Evolutionary conservation across 1,140 invertebrate genomes (phyloP), one percentile per base, ranked within the genome.

Genomic region (Drosophila nigromelanica): DNA sequence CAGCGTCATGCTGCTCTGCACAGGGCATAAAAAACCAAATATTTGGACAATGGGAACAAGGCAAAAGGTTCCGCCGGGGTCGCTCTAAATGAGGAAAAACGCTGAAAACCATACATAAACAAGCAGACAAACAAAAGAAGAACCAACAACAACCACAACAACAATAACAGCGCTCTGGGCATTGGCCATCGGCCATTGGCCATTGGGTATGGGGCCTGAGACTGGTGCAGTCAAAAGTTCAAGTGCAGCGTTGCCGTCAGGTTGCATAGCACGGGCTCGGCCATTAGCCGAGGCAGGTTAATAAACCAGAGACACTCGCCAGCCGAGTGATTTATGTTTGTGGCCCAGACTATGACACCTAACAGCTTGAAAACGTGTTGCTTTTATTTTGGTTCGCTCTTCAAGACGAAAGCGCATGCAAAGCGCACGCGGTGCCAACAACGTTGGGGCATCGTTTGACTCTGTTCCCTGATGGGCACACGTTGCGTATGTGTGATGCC

Each of bases 41-140:
- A 87, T 86, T 86, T 89, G 82, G 82, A 87, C 82, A 86, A 86
- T 86, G 78, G 48, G 66, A 76, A 78, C 69, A 83, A 69, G 71
- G 56, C 79, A 82, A 78, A 78, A 68, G 55, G 64, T 73, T 69
- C 64, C 63, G 61, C 67, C 47, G 43, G 55, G 63, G 52, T 64
- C 66, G 64, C 66, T 74, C 51, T 66, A 59, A 71, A 51, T 62
- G 43, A 48, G 66, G 79, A 80, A 82, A 82, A 82, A 73, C 69
- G 60, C 66, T 76, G 62, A 68, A 78, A 71, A 62, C 58, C 62
- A 60, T 43, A 62, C 73, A 74, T 67, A 75, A 78, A 82, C 63
- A 82, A 80, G 76, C 62, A 69, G 62, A 71, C 45, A 73, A 66
- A 85, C 59, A 73, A 61, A 45, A 52, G 62, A 58, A 55, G 40